Conservation (phyloP, 1,140 invertebrate genomes). For the Centruroides vittatus region DNA sequence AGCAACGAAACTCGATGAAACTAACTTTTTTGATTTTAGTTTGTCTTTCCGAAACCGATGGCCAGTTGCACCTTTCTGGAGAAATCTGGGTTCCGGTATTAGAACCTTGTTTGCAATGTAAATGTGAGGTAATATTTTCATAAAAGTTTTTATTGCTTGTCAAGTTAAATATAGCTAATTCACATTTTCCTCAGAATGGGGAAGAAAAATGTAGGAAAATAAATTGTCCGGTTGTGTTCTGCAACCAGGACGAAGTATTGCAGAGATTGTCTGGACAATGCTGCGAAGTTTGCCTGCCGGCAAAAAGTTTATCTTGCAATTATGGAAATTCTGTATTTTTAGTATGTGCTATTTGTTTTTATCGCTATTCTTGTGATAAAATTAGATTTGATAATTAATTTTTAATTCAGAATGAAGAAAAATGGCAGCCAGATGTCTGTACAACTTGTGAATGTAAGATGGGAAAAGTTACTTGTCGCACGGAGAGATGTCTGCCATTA, state of each 20-base stretch:
- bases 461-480: conserved; percentile 64
- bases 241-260: neutral
- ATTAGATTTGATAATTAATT: neutral
- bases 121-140: conserved; percentile 8
- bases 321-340: neutral
- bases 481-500: conserved; percentile 44
- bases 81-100: conserved; percentile 1
- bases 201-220: conserved; percentile 2
- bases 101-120: conserved; percentile 7
- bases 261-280: conserved; percentile 4
- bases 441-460: conserved; percentile 66
- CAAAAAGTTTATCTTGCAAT: conserved; percentile 2
- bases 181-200: conserved; percentile 4
- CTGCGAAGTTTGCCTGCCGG: conserved; percentile 6
- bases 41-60: conserved; percentile 4
- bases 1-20: neutral
- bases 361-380: too few relatives aligned
- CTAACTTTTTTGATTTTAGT: neutral
- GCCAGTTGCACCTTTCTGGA: conserved; percentile 3
- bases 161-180: neutral
- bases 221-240: conserved; percentile 1
- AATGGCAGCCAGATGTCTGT: conserved; percentile 66
- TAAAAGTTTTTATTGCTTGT: neutral
- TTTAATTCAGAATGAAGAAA: conserved; percentile 55
- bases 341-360: too few relatives aligned